phyloP scores from a whole-genome alignment of 2,888 invertebrate genomes.

The Drosophila differens region DNA sequence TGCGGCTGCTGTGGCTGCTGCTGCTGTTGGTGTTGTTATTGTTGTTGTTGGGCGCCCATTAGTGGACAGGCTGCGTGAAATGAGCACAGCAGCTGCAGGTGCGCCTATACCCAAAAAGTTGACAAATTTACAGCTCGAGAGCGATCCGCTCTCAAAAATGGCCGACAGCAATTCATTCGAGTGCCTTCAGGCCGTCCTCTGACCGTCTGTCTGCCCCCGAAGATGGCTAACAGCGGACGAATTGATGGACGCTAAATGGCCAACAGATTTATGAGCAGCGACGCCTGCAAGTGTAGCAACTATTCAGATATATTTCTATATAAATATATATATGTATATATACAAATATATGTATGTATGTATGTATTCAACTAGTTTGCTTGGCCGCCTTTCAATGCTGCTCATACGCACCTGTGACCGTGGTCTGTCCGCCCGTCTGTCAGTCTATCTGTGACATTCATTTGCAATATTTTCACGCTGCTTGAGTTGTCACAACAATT shows the following conservation, averaged over 20 bases:
- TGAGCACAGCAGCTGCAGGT: slow-evolving; percentile 78
- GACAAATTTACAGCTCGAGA: slow-evolving; percentile 72
- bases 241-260: slow-evolving; percentile 79
- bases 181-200: slow-evolving; percentile 39
- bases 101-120: slow-evolving; percentile 68
- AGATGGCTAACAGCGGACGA: slow-evolving; percentile 66
- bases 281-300: slow-evolving; percentile 43
- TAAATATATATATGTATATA: slow-evolving; percentile 1
- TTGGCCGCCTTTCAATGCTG: slow-evolving; percentile 77
- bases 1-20: slow-evolving; percentile 10
- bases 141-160: slow-evolving; percentile 63
- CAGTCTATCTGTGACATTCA: slow-evolving; percentile 58
- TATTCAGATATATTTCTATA: slow-evolving; percentile 6
- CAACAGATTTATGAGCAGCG: slow-evolving; percentile 74
- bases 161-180: slow-evolving; percentile 73
- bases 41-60: slow-evolving; percentile 43
- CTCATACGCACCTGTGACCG: slow-evolving; percentile 78
- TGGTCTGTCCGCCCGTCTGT: slow-evolving; percentile 31
- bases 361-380: slow-evolving; percentile 67
- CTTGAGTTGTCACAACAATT: slow-evolving; percentile 78
- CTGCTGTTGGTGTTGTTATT: slow-evolving; percentile 8
- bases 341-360: not conserved
- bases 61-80: slow-evolving; percentile 65
- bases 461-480: slow-evolving; percentile 78
- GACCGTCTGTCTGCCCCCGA: not conserved